These are phyloP conservation scores for Brachyistius frenatus DNA, from an alignment of 2,113 vertebrate species.

Conservation along the genomic window DNA sequence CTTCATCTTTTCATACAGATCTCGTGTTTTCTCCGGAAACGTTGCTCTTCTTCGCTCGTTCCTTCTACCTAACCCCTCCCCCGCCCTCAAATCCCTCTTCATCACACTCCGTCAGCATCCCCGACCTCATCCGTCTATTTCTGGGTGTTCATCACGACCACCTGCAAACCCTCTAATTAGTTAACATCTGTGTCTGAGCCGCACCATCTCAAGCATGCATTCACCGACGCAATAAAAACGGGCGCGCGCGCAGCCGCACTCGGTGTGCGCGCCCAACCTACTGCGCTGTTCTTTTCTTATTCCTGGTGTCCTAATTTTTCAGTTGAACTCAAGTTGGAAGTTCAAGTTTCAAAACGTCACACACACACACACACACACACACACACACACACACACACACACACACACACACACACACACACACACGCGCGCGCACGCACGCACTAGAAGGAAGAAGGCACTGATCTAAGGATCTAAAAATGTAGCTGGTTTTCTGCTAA, in stretches of 20 bases:
- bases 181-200: slow-evolving; percentile 82
- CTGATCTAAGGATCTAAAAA: slow-evolving; percentile 60
- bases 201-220: slow-evolving; percentile 53
- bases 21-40: slow-evolving; percentile 27
- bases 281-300: slow-evolving; percentile 37
- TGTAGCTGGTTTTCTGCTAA: slow-evolving; percentile 64
- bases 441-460: slow-evolving; percentile 28
- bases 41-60: slow-evolving; percentile 24
- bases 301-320: slow-evolving; percentile 39
- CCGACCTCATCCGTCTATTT: slow-evolving; percentile 77
- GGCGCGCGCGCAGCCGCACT: slow-evolving; percentile 1
- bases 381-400: slow-evolving; percentile 3
- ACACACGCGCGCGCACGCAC: slow-evolving; percentile 1
- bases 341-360: slow-evolving; percentile 47
- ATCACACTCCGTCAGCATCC: slow-evolving; percentile 48
- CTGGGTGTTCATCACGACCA: slow-evolving; percentile 79
- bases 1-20: slow-evolving; percentile 26
- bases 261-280: slow-evolving; percentile 7
- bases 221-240: slow-evolving; percentile 51
- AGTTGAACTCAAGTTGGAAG: slow-evolving; percentile 22
- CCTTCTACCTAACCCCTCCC: slow-evolving; percentile 22
- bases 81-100: slow-evolving; percentile 19
- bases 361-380: too few relatives aligned
- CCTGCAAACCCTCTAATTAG: slow-evolving; percentile 86
- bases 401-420: slow-evolving; percentile 1